Percentiles rank a stretch among this genome's conserved stretches.
Conservation (phyloP, 2,888 invertebrate species). For the Parapristionchus giblindavisi region DNA sequence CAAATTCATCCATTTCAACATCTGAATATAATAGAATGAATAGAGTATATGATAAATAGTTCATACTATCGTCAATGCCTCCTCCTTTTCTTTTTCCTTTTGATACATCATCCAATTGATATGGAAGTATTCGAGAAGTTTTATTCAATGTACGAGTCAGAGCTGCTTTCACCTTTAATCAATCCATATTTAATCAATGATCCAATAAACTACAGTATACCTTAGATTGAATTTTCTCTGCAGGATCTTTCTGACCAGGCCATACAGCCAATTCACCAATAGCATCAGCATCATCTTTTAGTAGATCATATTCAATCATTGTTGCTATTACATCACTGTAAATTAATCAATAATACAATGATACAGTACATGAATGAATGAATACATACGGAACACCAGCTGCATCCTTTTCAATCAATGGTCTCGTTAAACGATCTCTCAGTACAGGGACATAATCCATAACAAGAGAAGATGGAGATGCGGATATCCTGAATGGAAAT, state of each 20-base stretch:
- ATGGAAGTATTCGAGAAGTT: conserved; percentile 81
- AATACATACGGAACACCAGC: conserved; percentile 52
- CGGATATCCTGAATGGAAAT: conserved; percentile 51
- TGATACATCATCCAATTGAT: conserved; percentile 75
- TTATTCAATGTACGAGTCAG: conserved; percentile 93
- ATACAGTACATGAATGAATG: not conserved
- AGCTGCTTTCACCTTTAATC: conserved; percentile 85
- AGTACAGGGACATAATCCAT: conserved; percentile 85
- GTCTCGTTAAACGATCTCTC: conserved; percentile 80
- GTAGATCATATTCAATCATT: conserved; percentile 84
- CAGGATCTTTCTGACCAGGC: conserved; percentile 77
- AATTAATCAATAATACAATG: not conserved
- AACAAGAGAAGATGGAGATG: conserved; percentile 56
- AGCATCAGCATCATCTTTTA: conserved; percentile 90
- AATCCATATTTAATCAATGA: not conserved
- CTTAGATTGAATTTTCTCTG: conserved; percentile 77
- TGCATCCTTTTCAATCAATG: conserved; percentile 76
- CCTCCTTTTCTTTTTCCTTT: conserved; percentile 51
- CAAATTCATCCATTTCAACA: conserved; percentile 57
- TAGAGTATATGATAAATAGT: too few species aligned
- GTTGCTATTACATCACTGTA: conserved; percentile 76
- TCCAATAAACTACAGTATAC: conserved; percentile 52
- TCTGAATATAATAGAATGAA: conserved; percentile 36
- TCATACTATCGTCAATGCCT: conserved; percentile 3
- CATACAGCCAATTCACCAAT: conserved; percentile 86